Evolutionary conservation across 1,140 invertebrate genomes (phyloP).

Genomic region (Temnothorax curvispinosus): DNA sequence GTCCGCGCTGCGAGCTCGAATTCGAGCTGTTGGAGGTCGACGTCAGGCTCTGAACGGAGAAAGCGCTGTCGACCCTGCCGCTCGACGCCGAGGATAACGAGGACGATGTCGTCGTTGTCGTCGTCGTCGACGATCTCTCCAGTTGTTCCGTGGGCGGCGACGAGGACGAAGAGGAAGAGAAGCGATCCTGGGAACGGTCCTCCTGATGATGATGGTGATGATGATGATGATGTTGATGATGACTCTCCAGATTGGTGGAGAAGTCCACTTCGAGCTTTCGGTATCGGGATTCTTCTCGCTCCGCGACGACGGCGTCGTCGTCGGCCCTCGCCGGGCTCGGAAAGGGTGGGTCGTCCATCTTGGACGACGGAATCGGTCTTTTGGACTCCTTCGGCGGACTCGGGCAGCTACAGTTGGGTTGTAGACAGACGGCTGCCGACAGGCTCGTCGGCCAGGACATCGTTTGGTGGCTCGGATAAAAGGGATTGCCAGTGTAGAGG

Average conservation of each 20-base stretch:
- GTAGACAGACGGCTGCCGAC: constrained; percentile 67
- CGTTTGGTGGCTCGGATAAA: constrained; percentile 83
- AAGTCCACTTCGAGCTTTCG: constrained; percentile 72
- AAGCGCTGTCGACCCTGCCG: constrained; percentile 73
- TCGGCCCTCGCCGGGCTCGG: constrained; percentile 77
- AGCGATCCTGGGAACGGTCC: constrained; percentile 78
- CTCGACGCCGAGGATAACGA: constrained; percentile 27
- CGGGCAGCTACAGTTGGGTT: constrained; percentile 81
- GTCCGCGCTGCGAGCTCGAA: constrained; percentile 79
- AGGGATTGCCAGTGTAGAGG: constrained; percentile 87
- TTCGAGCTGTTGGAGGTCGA: constrained; percentile 79
- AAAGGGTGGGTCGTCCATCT: constrained; percentile 79
- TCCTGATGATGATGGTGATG: constrained; percentile 72
- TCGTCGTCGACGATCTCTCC: constrained; percentile 57
- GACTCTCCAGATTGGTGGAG: constrained; percentile 61
- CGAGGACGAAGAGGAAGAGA: constrained; percentile 76
- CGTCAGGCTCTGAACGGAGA: constrained; percentile 83
- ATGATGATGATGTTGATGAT: constrained; percentile 63
- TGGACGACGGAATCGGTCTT: constrained; percentile 75
- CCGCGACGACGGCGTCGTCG: constrained; percentile 76
- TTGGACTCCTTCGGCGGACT: constrained; percentile 81
- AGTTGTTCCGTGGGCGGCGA: constrained; percentile 59
- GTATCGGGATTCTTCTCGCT: constrained; percentile 73
- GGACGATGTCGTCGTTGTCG: constrained; percentile 57
- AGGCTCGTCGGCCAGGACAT: constrained; percentile 85